These are phyloP conservation scores for Pycnomerus fuliginosus DNA, from an alignment of 2,888 invertebrate genomes.

Conservation along the genomic window DNA sequence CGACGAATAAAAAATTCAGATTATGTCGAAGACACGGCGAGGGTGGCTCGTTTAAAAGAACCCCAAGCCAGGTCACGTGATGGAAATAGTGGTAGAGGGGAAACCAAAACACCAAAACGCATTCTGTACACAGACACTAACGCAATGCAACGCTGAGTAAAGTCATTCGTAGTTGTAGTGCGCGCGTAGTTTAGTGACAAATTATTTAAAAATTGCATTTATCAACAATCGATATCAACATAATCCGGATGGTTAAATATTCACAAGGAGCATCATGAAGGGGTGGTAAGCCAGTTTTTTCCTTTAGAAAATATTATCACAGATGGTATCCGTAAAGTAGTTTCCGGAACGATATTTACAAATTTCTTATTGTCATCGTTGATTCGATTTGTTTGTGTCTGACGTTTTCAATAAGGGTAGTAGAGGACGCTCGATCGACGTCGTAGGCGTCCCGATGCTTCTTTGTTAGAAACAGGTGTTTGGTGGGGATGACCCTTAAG, in stretches of 20 bases:
- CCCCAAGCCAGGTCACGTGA: slow-evolving; percentile 20
- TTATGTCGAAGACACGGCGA: too few species aligned
- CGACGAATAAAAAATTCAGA: too few species aligned
- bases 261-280: too few species aligned
- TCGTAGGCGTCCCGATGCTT: slow-evolving; percentile 40
- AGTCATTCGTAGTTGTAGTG: slow-evolving; percentile 11
- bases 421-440: slow-evolving; percentile 40
- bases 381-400: slow-evolving; percentile 17
- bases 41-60: slow-evolving; percentile 6
- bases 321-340: too few species aligned
- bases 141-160: slow-evolving; percentile 19
- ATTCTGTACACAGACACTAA: slow-evolving; percentile 12
- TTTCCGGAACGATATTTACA: too few species aligned
- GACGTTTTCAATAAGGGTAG: slow-evolving; percentile 26
- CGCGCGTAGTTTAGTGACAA: too few species aligned
- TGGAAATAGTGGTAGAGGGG: slow-evolving; percentile 19
- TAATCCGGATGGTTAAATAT: too few species aligned
- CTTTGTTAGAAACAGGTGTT: slow-evolving; percentile 44
- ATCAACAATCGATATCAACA: too few species aligned
- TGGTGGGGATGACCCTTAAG: slow-evolving; percentile 21
- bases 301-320: too few species aligned
- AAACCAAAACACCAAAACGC: slow-evolving; percentile 26
- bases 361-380: neutral
- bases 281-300: too few species aligned
- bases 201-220: too few species aligned